phyloP scores from a whole-genome alignment of 2,113 vertebrate species.

The Talpa occidentalis region DNA sequence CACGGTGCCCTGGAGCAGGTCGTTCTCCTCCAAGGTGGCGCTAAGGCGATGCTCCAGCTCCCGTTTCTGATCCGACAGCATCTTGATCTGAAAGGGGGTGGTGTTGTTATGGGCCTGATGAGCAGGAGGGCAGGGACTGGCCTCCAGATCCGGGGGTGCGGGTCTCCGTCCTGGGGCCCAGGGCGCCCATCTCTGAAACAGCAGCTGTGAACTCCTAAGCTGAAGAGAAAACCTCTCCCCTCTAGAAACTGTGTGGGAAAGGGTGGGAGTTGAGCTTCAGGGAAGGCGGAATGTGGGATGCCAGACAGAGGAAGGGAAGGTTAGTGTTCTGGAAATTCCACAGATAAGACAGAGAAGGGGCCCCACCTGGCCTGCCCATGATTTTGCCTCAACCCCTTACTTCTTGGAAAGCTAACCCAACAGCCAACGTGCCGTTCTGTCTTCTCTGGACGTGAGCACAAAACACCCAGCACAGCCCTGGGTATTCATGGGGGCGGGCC shows the following conservation, averaged over 20 bases:
- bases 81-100: conserved; percentile 91
- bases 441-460: background rate
- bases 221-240: conserved; percentile 58
- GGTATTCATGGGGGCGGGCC: background rate
- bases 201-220: background rate
- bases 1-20: conserved; percentile 93
- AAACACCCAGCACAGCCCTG: background rate
- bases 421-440: background rate
- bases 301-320: conserved; percentile 78
- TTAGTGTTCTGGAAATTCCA: conserved; percentile 69
- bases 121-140: background rate
- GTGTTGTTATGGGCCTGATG: background rate
- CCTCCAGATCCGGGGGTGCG: background rate
- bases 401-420: background rate
- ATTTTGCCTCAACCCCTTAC: background rate
- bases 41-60: conserved; percentile 94
- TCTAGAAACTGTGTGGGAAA: conserved; percentile 45
- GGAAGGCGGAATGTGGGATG: conserved; percentile 75
- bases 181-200: background rate
- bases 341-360: conserved; percentile 46
- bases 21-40: conserved; percentile 94
- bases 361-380: background rate
- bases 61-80: conserved; percentile 95
- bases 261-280: conserved; percentile 66
- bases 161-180: background rate